Base-by-base conservation (phyloP, 1,140 invertebrate species). In the Leptinotarsa defecta region DNA sequence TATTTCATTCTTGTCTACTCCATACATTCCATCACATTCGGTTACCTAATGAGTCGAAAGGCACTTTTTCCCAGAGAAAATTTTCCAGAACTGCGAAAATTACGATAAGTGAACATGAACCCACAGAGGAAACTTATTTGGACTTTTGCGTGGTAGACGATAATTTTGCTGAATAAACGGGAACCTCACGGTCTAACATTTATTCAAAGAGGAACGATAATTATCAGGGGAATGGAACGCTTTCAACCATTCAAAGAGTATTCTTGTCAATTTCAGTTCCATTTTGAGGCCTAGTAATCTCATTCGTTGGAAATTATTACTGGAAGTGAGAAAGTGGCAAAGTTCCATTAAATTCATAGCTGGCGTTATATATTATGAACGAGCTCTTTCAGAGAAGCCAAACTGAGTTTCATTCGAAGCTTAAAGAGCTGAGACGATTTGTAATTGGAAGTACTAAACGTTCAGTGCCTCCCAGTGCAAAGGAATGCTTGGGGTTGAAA, bases 261-360 rank as follows among this genome's bases (percentile, higher is more conserved):
- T 57, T 19, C 52, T 57, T 57, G 52, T 57, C 52, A 57, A 57
- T 57, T 57, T 57, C 52, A 19, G 52, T 57, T 57, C 52, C n/a
- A 57, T 57, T 57, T 57, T 57, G 52, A 57, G 52, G 52, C 52
- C 52, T 57, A 57, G 52, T 57, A 57, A 57, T 57, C 52, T 57
- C 17, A 57, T 57, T 57, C n/a, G 52, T 57, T 57, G 13, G n/a
- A 19, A 57, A 57, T 57, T 57, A 57, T 57, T 57, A 57, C 52
- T 57, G 52, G 15, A 57, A 57, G 52, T 57, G 52, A 57, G 52
- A 57, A 57, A 57, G 52, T 57, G 52, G 52, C 52, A 57, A 57
- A 57, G 2, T 57, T 57, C 17, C 52, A 57, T 57, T 57, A 19
- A 57, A 57, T 57, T 57, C 52, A 57, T 57, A 57, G 13, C 52